Base-by-base conservation (phyloP, 2,888 invertebrate species). In the Rotaria magnacalcarata region DNA sequence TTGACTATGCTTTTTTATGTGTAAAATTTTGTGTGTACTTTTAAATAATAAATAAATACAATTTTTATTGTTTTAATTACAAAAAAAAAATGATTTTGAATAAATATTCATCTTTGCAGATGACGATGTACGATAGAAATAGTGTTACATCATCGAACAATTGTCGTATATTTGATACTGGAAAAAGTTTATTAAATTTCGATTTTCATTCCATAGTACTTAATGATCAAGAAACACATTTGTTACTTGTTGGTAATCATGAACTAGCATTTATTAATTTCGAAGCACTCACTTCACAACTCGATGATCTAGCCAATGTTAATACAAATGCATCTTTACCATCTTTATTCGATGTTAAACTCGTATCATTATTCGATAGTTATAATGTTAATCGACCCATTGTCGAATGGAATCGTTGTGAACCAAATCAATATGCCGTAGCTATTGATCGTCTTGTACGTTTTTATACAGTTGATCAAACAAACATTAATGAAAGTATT, bases 401-500 rank as follows among this genome's bases (percentile, higher is more conserved):
- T 47, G 47, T 80, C 19, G 80, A 47, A 43, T 80, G 80, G 80
- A 80, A 7, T 80, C 21, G 5, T 80, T 24, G 1, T 8, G 24
- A 80, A 24, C 3, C 43, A n/a, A 80, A 43, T 47, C 47, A 80
- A 47, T 80, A 47, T 80, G 43, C 47, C 1, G 80, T 80, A 47
- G 80, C 80, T 24, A 47, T 80, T 7, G 80, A 80, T 80, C 80
- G 80, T 47, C 10, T 47, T 80, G 80, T 80, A 47, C 43, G 80
- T n/a, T 1, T 43, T 41, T 80, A 80, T 47, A 47, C 80, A 11
- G 47, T 80, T 24, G 80, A 80, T 47, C 80, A 80, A n/a, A 11
- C 80, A n/a, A 21, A 47, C n/a, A 47, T 80, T 24, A 80, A 24
- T 47, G 43, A 43, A 47, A 80, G 47, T 5, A 47, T 14, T 47